Evolutionary conservation across 2,797 vertebrate genomes (phyloP).

Genomic region (Micrastur ruficollis): DNA sequence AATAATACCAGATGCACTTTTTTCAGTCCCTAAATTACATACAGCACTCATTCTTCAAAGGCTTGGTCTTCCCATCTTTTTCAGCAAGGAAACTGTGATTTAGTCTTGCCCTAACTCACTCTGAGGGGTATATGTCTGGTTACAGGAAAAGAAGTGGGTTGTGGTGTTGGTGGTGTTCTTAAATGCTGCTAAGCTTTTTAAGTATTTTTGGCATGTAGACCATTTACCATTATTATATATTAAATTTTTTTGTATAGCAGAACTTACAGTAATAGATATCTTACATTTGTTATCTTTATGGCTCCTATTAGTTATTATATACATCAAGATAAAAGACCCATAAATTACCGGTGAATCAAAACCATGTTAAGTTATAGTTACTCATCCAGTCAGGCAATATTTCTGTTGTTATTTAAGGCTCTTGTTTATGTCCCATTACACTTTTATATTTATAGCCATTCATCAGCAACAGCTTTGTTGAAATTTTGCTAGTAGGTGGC

Average conservation of each 20-base stretch:
- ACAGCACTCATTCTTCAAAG: background rate
- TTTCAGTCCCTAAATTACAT: background rate
- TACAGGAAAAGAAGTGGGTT: background rate
- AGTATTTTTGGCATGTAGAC: background rate
- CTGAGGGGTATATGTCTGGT: background rate
- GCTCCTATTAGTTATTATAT: background rate
- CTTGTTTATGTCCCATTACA: background rate
- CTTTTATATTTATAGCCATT: background rate
- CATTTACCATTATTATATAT: background rate
- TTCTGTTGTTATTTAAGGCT: slow-evolving; percentile 2
- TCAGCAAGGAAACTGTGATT: background rate
- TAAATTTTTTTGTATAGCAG: background rate
- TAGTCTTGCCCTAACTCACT: background rate
- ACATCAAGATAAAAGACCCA: background rate
- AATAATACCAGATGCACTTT: background rate
- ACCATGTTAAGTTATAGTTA: background rate
- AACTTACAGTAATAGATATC: background rate
- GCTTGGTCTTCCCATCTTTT: background rate
- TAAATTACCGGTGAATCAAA: slow-evolving; percentile 36
- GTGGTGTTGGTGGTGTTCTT: background rate
- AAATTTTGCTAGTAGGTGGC: background rate
- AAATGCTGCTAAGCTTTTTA: background rate
- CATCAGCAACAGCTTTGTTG: background rate
- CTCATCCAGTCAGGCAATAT: background rate
- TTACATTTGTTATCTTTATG: background rate